Base-by-base conservation (phyloP, 2,888 invertebrate genomes). In the Parnassius orleans region DNA sequence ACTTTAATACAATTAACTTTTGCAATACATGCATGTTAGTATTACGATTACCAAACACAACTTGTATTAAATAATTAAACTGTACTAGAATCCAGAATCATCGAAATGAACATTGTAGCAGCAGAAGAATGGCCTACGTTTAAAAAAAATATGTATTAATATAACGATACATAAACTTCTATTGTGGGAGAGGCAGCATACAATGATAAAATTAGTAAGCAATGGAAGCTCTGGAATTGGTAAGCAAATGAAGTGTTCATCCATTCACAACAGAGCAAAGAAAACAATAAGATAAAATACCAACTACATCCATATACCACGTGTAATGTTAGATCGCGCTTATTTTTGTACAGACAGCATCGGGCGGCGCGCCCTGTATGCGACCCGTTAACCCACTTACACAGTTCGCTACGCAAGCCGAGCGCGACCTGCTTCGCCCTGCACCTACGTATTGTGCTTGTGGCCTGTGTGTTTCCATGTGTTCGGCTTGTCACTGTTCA, bases 311-410 rank as follows among this genome's bases (percentile, higher is more conserved):
- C 33, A 12, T 19, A 41, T 47, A 46, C 14, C 14, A 15, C 15
- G 53, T 53, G 43, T 43, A 57, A 44, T 24, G 61, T 46, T 43
- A 48, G 71, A 48, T 48, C 48, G 48, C 14, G 10, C 48, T 14
- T 7, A 9, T 48, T 48, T 33, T 5, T 33, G 77, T 76, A 74
- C 48, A 48, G 14, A 48, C 75, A 77, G 77, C 82, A 81, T 74
- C 78, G 84, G 51, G 57, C 57, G 57, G 24, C 57, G 53, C 48
- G 50, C 43, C 55, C 46, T 46, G 63, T 63, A 43, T 51, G 46
- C 55, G 54, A 19, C 88, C 91, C 78, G 86, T 81, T 90, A 88
- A 90, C 90, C 90, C 83, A 90, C 79, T 87, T 90, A 85, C 82
- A 74, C 83, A 83, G 84, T 78, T 82, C 81, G 68, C 87, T 86